Evolutionary conservation across 2,888 invertebrate genomes (phyloP).

Genomic region (Laspeyria flexula): DNA sequence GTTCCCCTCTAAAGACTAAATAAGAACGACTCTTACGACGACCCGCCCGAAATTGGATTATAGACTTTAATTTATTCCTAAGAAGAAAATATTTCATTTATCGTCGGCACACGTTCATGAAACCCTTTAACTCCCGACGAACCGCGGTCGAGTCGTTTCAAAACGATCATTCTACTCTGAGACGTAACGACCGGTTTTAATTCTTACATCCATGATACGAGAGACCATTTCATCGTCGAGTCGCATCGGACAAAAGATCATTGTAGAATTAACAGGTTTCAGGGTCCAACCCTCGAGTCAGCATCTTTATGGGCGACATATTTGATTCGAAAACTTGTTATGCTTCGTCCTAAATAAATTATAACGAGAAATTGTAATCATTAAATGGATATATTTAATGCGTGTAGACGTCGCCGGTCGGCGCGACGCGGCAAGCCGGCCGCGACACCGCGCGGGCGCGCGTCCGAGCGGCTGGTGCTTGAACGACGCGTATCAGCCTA

Average conservation of each 20-base stretch:
- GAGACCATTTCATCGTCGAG: conserved; percentile 72
- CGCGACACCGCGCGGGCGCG: conserved; percentile 38
- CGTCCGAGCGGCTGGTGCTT: conserved; percentile 38
- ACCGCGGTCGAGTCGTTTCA: conserved; percentile 67
- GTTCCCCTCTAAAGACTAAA: conserved; percentile 76
- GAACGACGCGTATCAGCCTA: conserved; percentile 70
- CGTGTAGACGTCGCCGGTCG: conserved; percentile 68
- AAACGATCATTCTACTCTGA: conserved; percentile 78
- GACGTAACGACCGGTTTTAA: conserved; percentile 81
- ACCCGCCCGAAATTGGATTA: conserved; percentile 73
- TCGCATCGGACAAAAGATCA: conserved; percentile 71
- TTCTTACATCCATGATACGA: conserved; percentile 80
- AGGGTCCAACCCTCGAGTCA: conserved; percentile 81
- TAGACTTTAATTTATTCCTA: conserved; percentile 84
- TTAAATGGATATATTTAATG: conserved; percentile 85
- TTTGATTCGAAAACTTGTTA: conserved; percentile 86
- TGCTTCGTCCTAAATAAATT: conserved; percentile 85
- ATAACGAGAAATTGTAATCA: conserved; percentile 86
- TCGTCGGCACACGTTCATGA: conserved; percentile 70
- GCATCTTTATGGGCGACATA: conserved; percentile 86
- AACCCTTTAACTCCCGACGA: conserved; percentile 78
- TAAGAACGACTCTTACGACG: conserved; percentile 69
- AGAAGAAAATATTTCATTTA: conserved; percentile 85
- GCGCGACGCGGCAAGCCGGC: conserved; percentile 54
- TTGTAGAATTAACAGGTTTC: conserved; percentile 77